Conservation (phyloP, 2,113 vertebrate species). For the Calyptomena viridis region DNA sequence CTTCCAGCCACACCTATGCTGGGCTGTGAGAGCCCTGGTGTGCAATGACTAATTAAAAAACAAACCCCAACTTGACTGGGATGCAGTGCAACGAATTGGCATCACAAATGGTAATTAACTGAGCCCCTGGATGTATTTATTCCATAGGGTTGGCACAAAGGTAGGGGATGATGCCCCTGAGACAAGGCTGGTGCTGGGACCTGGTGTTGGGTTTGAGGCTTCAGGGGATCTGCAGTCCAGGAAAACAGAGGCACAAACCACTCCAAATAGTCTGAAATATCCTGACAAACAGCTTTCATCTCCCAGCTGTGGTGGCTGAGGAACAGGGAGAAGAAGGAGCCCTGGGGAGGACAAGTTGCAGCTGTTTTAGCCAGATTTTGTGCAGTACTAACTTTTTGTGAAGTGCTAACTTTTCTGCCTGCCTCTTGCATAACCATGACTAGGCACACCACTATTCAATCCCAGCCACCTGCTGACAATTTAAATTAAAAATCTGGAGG, state of each 20-base stretch:
- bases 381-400: not conserved
- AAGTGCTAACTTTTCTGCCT: not conserved
- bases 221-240: not conserved
- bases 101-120: not conserved
- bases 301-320: not conserved
- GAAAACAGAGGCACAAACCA: not conserved
- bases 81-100: not conserved
- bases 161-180: not conserved
- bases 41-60: slow-evolving; percentile 18
- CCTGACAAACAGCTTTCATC: not conserved
- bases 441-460: not conserved
- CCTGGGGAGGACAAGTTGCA: not conserved
- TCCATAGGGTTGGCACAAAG: rapidly evolving
- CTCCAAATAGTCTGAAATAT: not conserved
- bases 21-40: not conserved
- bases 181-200: not conserved
- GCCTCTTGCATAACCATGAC: not conserved
- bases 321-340: not conserved
- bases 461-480: slow-evolving; percentile 34
- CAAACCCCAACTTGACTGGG: slow-evolving; percentile 43
- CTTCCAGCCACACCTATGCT: not conserved
- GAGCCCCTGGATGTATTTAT: not conserved
- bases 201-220: not conserved
- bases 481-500: slow-evolving; percentile 27
- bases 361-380: not conserved